Percentiles rank a stretch among this genome's conserved stretches.
phyloP scores from a whole-genome alignment of 1,140 invertebrate genomes.

The Brachionus sp. region DNA sequence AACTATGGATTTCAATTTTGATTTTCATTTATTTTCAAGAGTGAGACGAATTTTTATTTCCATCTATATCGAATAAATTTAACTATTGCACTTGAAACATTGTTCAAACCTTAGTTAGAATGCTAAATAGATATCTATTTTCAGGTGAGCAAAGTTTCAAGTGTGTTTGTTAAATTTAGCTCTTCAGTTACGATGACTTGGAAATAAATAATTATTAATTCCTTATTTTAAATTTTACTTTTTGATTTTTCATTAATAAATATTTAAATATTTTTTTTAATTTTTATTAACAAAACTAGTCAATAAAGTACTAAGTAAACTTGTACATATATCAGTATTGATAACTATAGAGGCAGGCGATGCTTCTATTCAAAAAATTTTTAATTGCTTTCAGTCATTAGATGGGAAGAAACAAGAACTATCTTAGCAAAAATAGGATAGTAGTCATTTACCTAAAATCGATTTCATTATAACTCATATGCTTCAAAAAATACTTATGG shows the following conservation, averaged over 20 bases:
- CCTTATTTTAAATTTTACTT: background rate
- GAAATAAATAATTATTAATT: background rate
- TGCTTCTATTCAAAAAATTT: too few relatives aligned
- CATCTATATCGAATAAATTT: slow-evolving; percentile 3
- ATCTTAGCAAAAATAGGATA: too few relatives aligned
- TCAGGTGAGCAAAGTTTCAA: slow-evolving; percentile 46
- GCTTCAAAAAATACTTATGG: too few relatives aligned
- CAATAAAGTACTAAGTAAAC: too few relatives aligned
- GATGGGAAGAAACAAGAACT: too few relatives aligned
- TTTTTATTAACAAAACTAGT: too few relatives aligned
- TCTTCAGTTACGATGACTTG: background rate
- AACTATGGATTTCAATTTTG: background rate
- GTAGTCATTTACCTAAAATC: too few relatives aligned
- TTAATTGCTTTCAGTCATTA: too few relatives aligned
- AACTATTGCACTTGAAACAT: slow-evolving; percentile 46
- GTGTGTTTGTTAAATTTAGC: slow-evolving; percentile 43
- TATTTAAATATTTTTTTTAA: background rate
- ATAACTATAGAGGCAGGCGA: too few relatives aligned
- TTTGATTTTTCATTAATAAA: background rate
- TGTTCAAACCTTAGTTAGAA: slow-evolving; percentile 45
- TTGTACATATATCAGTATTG: too few relatives aligned
- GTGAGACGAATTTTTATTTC: background rate
- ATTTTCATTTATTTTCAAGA: slow-evolving; percentile 2
- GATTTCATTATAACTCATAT: too few relatives aligned
- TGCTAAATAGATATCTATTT: slow-evolving; percentile 22